Evolutionary conservation across 2,797 vertebrate genomes (phyloP), one percentile per base, ranked within the genome.

Genomic region (Tokudaia muenninki): DNA sequence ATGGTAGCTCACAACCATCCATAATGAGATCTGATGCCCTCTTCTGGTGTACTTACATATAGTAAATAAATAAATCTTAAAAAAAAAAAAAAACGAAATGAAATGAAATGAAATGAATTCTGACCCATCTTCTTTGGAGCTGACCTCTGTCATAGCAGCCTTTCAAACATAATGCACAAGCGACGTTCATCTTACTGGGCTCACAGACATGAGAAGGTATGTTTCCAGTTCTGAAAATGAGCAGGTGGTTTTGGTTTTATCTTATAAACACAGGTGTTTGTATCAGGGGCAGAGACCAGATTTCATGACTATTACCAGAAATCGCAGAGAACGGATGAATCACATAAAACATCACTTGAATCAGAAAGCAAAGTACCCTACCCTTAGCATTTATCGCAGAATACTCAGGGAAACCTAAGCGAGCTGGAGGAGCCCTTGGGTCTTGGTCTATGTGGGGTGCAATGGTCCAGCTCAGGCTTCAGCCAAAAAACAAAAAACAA

Each of bases 271-370:
- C 61, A 75, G 79, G 82, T 34, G 75, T 83, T 91, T 92, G 34
- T 86, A 94, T 82, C 3, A 37, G 65, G 93, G 74, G 67, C 93
- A 94, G 79, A 96, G 93, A 90, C 57, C 95, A 92, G 70, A 92
- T 93, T 96, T 95, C 74, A 92, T 91, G 88, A 94, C 91, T 94
- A 14, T 87, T 94, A 94, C 84, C 87, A 95, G 95, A 96, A 97
- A 95, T 96, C 90, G 77, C 59, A 80, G 88, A 82, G 72, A 96
- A 95, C 74, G 91, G 92, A 97, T 96, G 91, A 97, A 94, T 96
- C 95, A 95, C 55, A 22, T 70, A 95, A 96, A 47, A 59, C 91
- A 90, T 92, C 83, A 57, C 87, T 96, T 91, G 47, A 59, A 41
- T 79, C 0, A 8, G 95, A 95, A 97, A 70, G 59, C 6, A 0